phyloP scores from a whole-genome alignment of 1,140 invertebrate species.

The Pemphigus obesinymphae region DNA sequence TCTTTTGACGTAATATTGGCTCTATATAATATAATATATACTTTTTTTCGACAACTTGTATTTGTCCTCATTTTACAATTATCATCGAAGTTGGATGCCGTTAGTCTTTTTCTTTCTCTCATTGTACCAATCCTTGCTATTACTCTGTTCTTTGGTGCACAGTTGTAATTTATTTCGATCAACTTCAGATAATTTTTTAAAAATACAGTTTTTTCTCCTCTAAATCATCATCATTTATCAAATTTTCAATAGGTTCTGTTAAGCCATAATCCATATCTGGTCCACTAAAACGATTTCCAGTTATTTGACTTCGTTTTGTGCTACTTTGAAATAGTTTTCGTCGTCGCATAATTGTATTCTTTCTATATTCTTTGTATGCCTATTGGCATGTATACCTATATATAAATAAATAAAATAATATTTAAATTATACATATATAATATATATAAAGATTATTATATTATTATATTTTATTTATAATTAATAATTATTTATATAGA shows the following conservation, averaged over 20 bases:
- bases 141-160: background rate
- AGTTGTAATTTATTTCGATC: background rate
- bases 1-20: background rate
- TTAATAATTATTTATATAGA: too few species aligned
- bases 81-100: background rate
- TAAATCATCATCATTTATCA: too few species aligned
- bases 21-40: background rate
- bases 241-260: background rate
- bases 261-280: background rate
- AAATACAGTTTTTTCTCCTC: background rate
- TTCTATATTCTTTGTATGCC: too few species aligned
- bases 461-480: too few species aligned
- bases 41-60: slow-evolving; percentile 21
- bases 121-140: background rate
- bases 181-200: background rate
- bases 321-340: too few species aligned
- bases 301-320: slow-evolving; percentile 6
- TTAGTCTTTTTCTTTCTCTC: slow-evolving; percentile 4
- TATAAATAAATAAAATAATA: too few species aligned
- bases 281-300: too few species aligned
- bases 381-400: too few species aligned
- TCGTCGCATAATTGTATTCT: too few species aligned
- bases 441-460: too few species aligned
- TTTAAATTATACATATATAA: too few species aligned
- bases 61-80: slow-evolving; percentile 1